Base-by-base conservation (phyloP, 2,113 vertebrate genomes). In the Meles meles region DNA sequence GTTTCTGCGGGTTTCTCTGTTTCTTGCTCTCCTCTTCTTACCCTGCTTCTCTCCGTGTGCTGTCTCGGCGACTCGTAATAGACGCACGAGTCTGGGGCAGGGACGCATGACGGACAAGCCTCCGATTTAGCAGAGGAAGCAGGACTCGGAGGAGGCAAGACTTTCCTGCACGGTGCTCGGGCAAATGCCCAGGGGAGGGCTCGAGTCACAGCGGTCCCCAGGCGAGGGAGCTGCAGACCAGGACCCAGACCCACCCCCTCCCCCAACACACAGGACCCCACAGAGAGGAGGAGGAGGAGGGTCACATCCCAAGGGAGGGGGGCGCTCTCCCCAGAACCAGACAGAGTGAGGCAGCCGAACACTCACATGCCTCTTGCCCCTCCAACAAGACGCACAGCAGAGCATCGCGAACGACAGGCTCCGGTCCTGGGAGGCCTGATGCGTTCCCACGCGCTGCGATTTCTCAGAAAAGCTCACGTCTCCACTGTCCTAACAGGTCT, bases 31-130 rank as follows among this genome's bases (percentile, higher is more conserved):
- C 39, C 21, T 7, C n/a, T 20, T 11, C 42, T 72, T 3, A 8
- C 29, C 77, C 55, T 17, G 23, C 20, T 34, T 83, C 59, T 77
- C 79, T 47, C 42, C 34, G 1, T 2, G 31, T 2, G 84, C 65
- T 10, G 39, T 42, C 67, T n/a, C 13, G 42, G 25, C 15, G 27
- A 23, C 74, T 17, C 29, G 0, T 5, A 29, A 37, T 4, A 52
- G 20, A 29, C 0, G 1, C 21, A 0, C 7, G 9, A 1, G 31
- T 44, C 23, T 18, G 5, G 4, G 6, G n/a, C 4, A 3, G 31
- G 21, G 6, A 74, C 20, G 2, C 63, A 3, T 1, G 11, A 1
- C 0, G 1, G 20, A 61, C 27, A n/a, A 7, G 42, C 12, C 52
- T 63, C 61, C 21, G 39, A 14, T 39, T 86, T 10, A 49, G 94